phyloP scores from a whole-genome alignment of 2,797 vertebrate genomes.

The Acanthiza pusilla region DNA sequence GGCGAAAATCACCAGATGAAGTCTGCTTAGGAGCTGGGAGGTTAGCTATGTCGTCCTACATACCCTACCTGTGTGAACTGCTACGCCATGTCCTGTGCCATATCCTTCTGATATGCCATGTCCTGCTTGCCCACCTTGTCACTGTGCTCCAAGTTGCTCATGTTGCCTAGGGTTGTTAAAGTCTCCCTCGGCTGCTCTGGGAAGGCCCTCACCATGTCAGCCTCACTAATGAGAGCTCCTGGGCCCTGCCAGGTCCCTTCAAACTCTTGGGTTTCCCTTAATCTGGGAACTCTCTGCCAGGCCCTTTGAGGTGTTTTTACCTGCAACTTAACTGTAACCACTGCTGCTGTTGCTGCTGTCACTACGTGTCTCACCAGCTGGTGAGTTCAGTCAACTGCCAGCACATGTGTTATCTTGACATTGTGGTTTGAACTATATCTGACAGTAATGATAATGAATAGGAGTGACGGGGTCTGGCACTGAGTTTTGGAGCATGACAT shows the following conservation, averaged over 20 bases:
- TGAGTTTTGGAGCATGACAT: background rate
- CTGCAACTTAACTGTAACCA: background rate
- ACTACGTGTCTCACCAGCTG: accelerated
- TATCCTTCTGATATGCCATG: background rate
- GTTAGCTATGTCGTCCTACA: background rate
- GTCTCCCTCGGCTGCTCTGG: background rate
- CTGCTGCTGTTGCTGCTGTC: background rate
- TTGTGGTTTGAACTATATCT: background rate
- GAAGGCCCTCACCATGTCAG: background rate
- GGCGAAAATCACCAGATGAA: background rate
- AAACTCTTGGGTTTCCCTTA: background rate
- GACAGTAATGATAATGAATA: background rate
- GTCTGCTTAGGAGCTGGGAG: background rate
- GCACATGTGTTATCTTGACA: background rate
- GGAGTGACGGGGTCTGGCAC: background rate
- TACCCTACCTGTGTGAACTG: background rate
- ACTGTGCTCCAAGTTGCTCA: background rate
- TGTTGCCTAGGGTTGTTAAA: accelerated
- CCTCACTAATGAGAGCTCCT: background rate
- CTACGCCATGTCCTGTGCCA: background rate
- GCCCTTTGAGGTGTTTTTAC: background rate
- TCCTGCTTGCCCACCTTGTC: background rate
- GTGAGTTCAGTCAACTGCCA: background rate
- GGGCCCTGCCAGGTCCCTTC: background rate
- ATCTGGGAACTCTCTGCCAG: background rate